Conservation (phyloP, 2,888 invertebrate species). For the Orchestes rusci region DNA sequence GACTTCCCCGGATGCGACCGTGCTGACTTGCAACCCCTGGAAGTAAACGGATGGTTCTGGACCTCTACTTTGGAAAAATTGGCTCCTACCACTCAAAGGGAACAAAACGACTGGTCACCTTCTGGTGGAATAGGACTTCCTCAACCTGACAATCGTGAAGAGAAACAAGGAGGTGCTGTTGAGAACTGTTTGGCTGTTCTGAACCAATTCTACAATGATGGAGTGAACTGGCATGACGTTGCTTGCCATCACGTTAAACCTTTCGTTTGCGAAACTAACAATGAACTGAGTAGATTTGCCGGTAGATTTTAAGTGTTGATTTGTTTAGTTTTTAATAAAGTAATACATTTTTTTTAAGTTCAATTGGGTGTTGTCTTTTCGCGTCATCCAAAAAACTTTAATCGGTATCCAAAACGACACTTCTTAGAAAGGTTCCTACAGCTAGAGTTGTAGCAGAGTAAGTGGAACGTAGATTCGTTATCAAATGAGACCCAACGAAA, state of each 20-base stretch:
- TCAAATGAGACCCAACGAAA: too few relatives aligned
- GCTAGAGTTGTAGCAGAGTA: too few relatives aligned
- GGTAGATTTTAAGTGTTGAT: too few relatives aligned
- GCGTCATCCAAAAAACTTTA: too few relatives aligned
- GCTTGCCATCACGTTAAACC: conserved; percentile 87
- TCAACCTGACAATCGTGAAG: conserved; percentile 81
- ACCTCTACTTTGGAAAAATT: conserved; percentile 79
- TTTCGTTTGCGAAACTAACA: conserved; percentile 84
- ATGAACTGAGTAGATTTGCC: conserved; percentile 73
- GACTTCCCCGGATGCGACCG: conserved; percentile 88
- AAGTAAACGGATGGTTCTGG: conserved; percentile 89
- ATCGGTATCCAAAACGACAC: too few relatives aligned
- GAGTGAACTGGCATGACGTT: conserved; percentile 86
- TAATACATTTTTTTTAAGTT: too few relatives aligned
- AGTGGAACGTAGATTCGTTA: too few relatives aligned
- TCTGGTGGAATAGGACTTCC: conserved; percentile 79
- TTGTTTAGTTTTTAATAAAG: too few relatives aligned
- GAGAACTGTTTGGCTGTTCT: conserved; percentile 81
- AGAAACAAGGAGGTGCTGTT: conserved; percentile 67
- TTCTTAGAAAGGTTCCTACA: too few relatives aligned
- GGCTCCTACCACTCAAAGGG: conserved; percentile 72
- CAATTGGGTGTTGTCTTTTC: too few relatives aligned
- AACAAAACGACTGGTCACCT: conserved; percentile 84
- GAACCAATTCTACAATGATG: conserved; percentile 87
- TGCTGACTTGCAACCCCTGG: conserved; percentile 72